A percentile compares a stretch with the other conserved stretches of the same genome.
Evolutionary conservation across 2,888 invertebrate genomes (phyloP).

Genomic region (Smittia sp.): DNA sequence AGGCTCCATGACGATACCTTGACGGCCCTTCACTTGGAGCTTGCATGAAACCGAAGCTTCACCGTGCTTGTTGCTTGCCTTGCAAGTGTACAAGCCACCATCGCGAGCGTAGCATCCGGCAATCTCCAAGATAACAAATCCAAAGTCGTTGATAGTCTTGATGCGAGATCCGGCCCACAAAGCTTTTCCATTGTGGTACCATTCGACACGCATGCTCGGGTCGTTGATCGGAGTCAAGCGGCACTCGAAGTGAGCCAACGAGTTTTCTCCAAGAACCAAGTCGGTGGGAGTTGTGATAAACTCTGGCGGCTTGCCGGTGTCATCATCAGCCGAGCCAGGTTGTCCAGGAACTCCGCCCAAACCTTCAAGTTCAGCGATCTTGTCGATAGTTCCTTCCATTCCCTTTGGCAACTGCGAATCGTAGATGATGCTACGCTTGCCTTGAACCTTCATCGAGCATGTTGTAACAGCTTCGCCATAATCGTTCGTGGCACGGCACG

Average conservation of each 20-base stretch:
- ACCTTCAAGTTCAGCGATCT: slow-evolving; percentile 88
- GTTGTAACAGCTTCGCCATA: slow-evolving; percentile 90
- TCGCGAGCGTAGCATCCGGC: slow-evolving; percentile 92
- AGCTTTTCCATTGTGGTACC: slow-evolving; percentile 96
- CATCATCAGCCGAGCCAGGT: slow-evolving; percentile 72
- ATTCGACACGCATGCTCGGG: slow-evolving; percentile 91
- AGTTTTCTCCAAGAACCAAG: slow-evolving; percentile 78
- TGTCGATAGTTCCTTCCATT: slow-evolving; percentile 91
- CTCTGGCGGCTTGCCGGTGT: slow-evolving; percentile 84
- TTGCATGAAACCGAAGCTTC: slow-evolving; percentile 87
- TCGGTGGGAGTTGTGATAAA: slow-evolving; percentile 85
- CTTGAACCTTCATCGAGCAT: slow-evolving; percentile 84
- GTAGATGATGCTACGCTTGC: slow-evolving; percentile 85
- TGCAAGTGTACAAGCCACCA: slow-evolving; percentile 87
- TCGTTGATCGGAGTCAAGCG: slow-evolving; percentile 85
- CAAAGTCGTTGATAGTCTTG: slow-evolving; percentile 96
- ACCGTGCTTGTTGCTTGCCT: slow-evolving; percentile 87
- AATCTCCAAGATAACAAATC: slow-evolving; percentile 94
- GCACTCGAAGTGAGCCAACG: slow-evolving; percentile 90
- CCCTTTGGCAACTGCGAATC: slow-evolving; percentile 90
- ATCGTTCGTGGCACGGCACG: slow-evolving; percentile 83
- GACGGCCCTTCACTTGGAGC: slow-evolving; percentile 80
- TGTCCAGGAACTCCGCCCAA: slow-evolving; percentile 69
- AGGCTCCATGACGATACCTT: slow-evolving; percentile 85
- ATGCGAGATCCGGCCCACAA: slow-evolving; percentile 87